These are phyloP conservation scores for Argyrosomus japonicus DNA, from an alignment of 2,113 vertebrate genomes.

Conservation along the genomic window DNA sequence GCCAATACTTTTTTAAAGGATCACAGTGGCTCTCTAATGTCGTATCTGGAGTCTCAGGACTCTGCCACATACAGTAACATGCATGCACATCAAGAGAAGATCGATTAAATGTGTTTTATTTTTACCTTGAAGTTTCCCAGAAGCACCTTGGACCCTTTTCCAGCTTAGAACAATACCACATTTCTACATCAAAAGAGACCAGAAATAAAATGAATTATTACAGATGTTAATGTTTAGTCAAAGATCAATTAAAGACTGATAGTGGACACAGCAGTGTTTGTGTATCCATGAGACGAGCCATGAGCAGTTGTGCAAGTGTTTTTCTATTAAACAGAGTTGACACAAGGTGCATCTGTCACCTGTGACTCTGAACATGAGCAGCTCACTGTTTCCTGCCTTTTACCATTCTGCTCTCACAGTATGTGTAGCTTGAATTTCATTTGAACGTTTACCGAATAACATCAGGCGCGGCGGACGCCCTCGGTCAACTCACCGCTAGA, in stretches of 20 bases:
- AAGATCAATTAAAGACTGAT: neutral
- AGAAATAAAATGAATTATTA: neutral
- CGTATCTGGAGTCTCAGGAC: neutral
- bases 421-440: neutral
- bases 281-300: neutral
- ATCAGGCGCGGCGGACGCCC: neutral
- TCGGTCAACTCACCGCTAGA: slow-evolving; percentile 88
- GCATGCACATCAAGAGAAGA: neutral
- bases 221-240: neutral
- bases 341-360: too few relatives aligned
- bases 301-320: too few relatives aligned
- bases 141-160: slow-evolving; percentile 99
- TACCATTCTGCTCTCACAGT: neutral
- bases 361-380: neutral
- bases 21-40: neutral
- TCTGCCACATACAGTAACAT: neutral
- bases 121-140: slow-evolving; percentile 99
- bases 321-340: too few relatives aligned
- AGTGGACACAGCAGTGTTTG: neutral
- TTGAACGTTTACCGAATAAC: neutral
- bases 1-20: neutral
- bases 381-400: neutral
- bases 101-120: slow-evolving; percentile 20
- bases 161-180: slow-evolving; percentile 99
- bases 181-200: slow-evolving; percentile 83